Conservation (phyloP, 2,888 invertebrate genomes). For the Meghimatium bilineatum region DNA sequence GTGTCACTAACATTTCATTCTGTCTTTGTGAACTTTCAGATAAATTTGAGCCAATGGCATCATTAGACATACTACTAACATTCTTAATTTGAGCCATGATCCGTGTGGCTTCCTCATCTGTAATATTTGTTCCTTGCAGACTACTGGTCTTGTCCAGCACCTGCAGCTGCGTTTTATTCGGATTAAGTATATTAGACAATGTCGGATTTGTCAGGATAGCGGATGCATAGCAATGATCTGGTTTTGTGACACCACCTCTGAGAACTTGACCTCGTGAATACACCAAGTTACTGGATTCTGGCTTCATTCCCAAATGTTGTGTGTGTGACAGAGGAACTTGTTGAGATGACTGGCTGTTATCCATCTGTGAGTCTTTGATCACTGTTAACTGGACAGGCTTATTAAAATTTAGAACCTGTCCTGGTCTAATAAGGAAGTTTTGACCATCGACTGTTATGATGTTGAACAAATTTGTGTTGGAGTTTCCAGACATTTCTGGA, state of each 20-base stretch:
- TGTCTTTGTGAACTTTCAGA: neutral
- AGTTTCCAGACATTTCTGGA: neutral
- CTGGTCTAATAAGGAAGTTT: slow-evolving; percentile 15
- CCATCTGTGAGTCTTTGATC: slow-evolving; percentile 28
- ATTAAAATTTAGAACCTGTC: neutral
- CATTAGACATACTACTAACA: neutral
- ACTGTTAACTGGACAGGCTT: slow-evolving; percentile 34
- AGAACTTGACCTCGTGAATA: slow-evolving; percentile 5
- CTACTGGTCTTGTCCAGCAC: slow-evolving; percentile 2
- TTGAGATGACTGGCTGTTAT: neutral
- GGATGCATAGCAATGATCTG: slow-evolving; percentile 51
- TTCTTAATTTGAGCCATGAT: slow-evolving; percentile 28
- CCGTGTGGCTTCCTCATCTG: slow-evolving; percentile 14
- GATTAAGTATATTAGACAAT: slow-evolving; percentile 17
- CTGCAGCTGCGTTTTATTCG: neutral
- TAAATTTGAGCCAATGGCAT: neutral
- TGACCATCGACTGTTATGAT: slow-evolving; percentile 29
- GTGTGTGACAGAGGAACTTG: slow-evolving; percentile 8
- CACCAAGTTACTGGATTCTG: slow-evolving; percentile 12
- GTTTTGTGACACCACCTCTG: neutral
- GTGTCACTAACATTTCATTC: neutral
- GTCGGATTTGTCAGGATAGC: slow-evolving; percentile 38
- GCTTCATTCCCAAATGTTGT: neutral
- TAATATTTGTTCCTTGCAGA: neutral
- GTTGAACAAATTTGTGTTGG: slow-evolving; percentile 19